Evolutionary conservation across 2,888 invertebrate species (phyloP), one percentile per base, ranked within the genome.

Genomic region (Nasonia oneida): DNA sequence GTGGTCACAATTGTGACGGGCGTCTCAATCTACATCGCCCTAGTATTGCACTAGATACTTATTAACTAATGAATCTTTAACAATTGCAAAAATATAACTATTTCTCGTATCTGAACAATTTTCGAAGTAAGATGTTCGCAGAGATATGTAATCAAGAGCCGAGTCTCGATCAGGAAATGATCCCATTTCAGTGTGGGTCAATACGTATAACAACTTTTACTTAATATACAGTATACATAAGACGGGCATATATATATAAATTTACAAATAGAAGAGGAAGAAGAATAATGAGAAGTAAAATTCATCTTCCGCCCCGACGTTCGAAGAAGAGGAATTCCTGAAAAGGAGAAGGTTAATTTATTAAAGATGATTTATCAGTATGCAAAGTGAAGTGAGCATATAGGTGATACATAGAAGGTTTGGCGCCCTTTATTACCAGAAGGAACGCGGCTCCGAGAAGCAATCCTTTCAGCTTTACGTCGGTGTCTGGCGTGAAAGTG

Each of bases 361-460:
- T 76, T 39, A 75, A 33, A 64, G 5, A 39, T 39, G n/a, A 47
- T 29, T 39, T 18, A 42, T 50, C 23, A 67, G n/a, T 23, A 42
- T 61, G 23, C 53, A 39, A 18, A n/a, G 47, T 53, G 12, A 3
- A 67, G 67, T 29, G 67, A 14, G 33, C 29, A 61, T 23, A 33
- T 23, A 67, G 29, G 29, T 67, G 57, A 50, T 75, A 50, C 8
- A 18, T 39, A 12, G 0, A 67, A 50, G 29, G 29, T 75, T 67
- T 67, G 50, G 42, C 10, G 64, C n/a, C 4, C 42, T 82, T 42
- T 92, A 93, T 94, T 95, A 98, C 98, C 95, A 98, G 94, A 85
- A 98, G 94, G 94, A 98, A 98, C 0, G 96, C 95, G 75, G 97
- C 96, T 6, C 97, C 98, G 42, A 98, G 92, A 81, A 98, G 94